A percentile compares a stretch with the other conserved stretches of the same genome.
phyloP scores from a whole-genome alignment of 1,140 invertebrate species.

The Pachyrhynchus sulphureomaculatus region DNA sequence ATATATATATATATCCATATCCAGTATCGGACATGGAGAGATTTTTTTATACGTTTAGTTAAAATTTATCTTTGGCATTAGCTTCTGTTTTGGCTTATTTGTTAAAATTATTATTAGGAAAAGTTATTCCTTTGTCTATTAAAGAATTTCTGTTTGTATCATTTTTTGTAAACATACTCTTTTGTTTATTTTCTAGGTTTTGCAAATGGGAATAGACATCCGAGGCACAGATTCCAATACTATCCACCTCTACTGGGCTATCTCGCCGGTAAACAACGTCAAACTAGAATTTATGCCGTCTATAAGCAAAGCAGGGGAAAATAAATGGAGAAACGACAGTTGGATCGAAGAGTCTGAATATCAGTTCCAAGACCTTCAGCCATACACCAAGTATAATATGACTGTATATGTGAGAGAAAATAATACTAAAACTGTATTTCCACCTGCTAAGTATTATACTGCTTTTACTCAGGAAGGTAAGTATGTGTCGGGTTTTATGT shows the following conservation, averaged over 20 bases:
- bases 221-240: constrained; percentile 54
- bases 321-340: constrained; percentile 59
- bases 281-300: constrained; percentile 65
- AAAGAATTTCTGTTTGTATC: too few species aligned
- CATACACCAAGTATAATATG: constrained; percentile 74
- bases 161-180: too few species aligned
- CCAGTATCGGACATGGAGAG: too few species aligned
- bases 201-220: constrained; percentile 57
- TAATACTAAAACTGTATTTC: constrained; percentile 54
- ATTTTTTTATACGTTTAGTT: too few species aligned
- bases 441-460: constrained; percentile 62
- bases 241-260: constrained; percentile 60
- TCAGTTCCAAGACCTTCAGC: constrained; percentile 64
- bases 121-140: too few species aligned
- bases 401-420: constrained; percentile 71
- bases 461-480: constrained; percentile 62
- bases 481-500: constrained; percentile 45
- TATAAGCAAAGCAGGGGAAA: constrained; percentile 48
- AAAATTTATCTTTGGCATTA: too few species aligned
- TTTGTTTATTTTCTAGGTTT: constrained; percentile 59
- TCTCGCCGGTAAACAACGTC: constrained; percentile 48
- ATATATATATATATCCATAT: too few species aligned
- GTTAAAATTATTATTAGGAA: too few species aligned
- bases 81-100: too few species aligned
- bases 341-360: constrained; percentile 59